A percentile compares a stretch with the other conserved stretches of the same genome.
phyloP scores from a whole-genome alignment of 2,797 vertebrate genomes.

The Champsocephalus gunnari region DNA sequence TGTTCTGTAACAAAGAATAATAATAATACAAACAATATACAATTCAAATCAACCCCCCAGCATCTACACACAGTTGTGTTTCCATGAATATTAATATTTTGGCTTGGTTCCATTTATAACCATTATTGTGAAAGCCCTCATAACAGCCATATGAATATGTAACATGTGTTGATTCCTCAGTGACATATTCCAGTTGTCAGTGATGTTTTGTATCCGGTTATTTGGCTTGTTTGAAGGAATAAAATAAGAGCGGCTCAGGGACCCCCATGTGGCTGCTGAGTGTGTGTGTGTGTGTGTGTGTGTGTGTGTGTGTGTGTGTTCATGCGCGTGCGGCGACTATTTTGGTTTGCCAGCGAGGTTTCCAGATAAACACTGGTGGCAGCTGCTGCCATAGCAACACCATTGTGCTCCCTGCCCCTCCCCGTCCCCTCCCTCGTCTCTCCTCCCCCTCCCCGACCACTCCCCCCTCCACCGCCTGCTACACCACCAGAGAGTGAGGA shows the following conservation, averaged over 20 bases:
- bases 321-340: conserved; percentile 71
- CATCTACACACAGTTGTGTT: background rate
- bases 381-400: conserved; percentile 92
- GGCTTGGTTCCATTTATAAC: background rate
- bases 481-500: conserved; percentile 77
- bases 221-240: background rate
- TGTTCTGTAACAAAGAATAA: background rate
- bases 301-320: background rate
- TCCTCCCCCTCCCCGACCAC: conserved; percentile 26
- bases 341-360: conserved; percentile 82
- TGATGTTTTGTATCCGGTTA: no score
- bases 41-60: background rate
- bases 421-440: conserved; percentile 56
- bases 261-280: background rate
- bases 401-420: conserved; percentile 79
- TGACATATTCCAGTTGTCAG: background rate
- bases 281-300: conserved; percentile 14
- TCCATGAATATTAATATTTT: background rate
- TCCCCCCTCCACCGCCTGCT: conserved; percentile 63
- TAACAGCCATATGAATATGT: background rate
- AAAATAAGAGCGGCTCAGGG: background rate
- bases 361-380: conserved; percentile 92
- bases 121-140: background rate
- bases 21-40: background rate
- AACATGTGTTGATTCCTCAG: background rate